Base-by-base conservation (phyloP, 2,888 invertebrate genomes). In the Tenodera sinensis region DNA sequence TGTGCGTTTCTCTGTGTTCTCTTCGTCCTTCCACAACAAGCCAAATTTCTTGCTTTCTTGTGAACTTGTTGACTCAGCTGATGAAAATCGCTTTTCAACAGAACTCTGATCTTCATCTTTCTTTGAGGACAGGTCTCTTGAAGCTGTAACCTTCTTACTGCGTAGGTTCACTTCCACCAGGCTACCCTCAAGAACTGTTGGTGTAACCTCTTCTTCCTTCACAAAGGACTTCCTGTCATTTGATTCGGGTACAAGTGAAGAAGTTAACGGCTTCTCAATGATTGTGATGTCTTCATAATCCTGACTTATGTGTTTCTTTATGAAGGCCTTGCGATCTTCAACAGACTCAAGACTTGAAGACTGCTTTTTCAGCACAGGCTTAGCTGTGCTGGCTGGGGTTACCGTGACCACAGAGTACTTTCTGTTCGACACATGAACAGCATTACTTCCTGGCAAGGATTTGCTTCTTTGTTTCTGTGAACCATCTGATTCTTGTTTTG, bases 321-420 rank as follows among this genome's bases (percentile, higher is more conserved):
- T 83, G 28, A 71, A 71, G 28, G 30, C 27, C 87, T 34, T 85
- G 14, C 28, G 47, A n/a, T 25, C 83, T 82, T 90, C 95, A 89
- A 94, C 94, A 15, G 94, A 91, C 90, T 95, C 95, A 83, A 95
- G 93, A 91, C 95, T 95, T 54, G 93, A 93, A 20, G 95, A 94
- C 93, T 95, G 95, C 90, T 94, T 93, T 92, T 94, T 95, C 89
- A 95, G 93, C 90, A 94, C 93, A 82, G 94, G 93, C 92, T 94
- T 94, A 81, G 83, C 25, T 86, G 71, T 42, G 8, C 30, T 30
- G 47, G 47, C 15, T 28, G 87, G 84, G 28, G 88, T 20, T 28
- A 89, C 28, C 15, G 88, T 84, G 20, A 85, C 81, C 42, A 88
- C 85, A 47, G 89, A 89, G 25, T 90, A 89, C 25, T 89, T 89